Conservation (phyloP, 2,797 vertebrate genomes). For the Silurus aristotelis region DNA sequence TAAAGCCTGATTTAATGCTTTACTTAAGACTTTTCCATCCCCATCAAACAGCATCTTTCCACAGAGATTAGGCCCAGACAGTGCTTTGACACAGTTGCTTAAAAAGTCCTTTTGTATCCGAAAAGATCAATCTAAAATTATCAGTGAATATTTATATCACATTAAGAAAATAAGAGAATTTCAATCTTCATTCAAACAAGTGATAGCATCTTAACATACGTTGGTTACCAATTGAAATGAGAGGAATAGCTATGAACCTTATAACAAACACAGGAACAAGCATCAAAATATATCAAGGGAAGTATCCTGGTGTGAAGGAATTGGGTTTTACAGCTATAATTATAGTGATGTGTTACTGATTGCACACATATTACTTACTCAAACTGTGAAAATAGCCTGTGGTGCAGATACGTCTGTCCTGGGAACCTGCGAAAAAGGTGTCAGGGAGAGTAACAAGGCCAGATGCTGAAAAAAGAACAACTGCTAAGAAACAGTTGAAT, state of each 20-base stretch:
- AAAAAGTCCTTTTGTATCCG: background rate
- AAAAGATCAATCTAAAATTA: background rate
- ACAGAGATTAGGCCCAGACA: constrained; percentile 35
- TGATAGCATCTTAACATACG: background rate
- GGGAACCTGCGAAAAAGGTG: constrained; percentile 16
- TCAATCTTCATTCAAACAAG: background rate
- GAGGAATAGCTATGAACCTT: too few relatives aligned
- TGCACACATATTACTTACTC: constrained; percentile 52
- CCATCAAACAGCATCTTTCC: constrained; percentile 2
- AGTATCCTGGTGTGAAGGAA: constrained; percentile 17
- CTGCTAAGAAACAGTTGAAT: background rate
- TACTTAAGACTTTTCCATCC: constrained; percentile 24
- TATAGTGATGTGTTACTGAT: constrained; percentile 62
- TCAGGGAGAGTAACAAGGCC: constrained; percentile 11
- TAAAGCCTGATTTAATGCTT: constrained; percentile 36
- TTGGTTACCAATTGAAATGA: background rate
- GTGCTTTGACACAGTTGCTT: background rate
- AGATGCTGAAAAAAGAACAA: background rate
- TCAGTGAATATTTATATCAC: background rate
- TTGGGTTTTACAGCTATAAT: constrained; percentile 52
- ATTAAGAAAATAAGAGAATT: background rate
- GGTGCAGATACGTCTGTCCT: constrained; percentile 27
- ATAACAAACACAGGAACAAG: background rate
- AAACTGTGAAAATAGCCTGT: constrained; percentile 59
- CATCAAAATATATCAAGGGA: constrained; percentile 15